These are phyloP conservation scores for Drosophila limbata DNA, from an alignment of 2,888 invertebrate genomes.

Conservation along the genomic window DNA sequence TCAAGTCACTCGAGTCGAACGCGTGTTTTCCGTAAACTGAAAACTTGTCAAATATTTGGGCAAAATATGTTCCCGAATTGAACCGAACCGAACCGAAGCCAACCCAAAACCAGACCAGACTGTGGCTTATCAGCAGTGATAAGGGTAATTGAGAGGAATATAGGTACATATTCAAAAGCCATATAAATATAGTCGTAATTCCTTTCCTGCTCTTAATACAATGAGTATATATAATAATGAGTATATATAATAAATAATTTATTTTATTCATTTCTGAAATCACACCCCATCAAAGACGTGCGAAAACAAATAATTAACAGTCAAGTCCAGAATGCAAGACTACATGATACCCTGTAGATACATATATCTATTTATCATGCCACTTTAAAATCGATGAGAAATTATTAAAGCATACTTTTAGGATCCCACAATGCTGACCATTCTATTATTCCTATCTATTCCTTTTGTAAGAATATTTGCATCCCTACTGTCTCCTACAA, in stretches of 20 bases:
- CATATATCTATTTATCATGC: neutral
- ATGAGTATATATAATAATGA: neutral
- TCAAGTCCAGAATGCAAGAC: neutral
- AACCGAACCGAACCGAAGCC: neutral
- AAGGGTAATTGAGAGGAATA: slow-evolving; percentile 38
- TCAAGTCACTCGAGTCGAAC: slow-evolving; percentile 30
- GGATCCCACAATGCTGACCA: neutral
- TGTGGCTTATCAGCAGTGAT: slow-evolving; percentile 47
- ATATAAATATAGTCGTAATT: slow-evolving; percentile 25
- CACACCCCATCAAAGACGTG: slow-evolving; percentile 22
- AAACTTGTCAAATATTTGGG: slow-evolving; percentile 46
- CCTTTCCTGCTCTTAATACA: slow-evolving; percentile 11
- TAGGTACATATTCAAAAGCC: slow-evolving; percentile 1
- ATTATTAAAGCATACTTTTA: slow-evolving; percentile 6
- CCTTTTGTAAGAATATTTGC: neutral
- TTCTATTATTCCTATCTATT: no score
- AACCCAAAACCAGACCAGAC: neutral
- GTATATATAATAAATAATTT: neutral
- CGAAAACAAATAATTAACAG: slow-evolving; percentile 36
- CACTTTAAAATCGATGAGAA: neutral
- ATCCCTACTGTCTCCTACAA: neutral
- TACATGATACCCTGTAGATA: neutral
- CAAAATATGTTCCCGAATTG: slow-evolving; percentile 9
- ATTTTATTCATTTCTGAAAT: slow-evolving; percentile 9
- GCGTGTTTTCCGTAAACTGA: slow-evolving; percentile 53